Base-by-base conservation (phyloP, 2,888 invertebrate genomes). In the Drosophila macrospina region DNA sequence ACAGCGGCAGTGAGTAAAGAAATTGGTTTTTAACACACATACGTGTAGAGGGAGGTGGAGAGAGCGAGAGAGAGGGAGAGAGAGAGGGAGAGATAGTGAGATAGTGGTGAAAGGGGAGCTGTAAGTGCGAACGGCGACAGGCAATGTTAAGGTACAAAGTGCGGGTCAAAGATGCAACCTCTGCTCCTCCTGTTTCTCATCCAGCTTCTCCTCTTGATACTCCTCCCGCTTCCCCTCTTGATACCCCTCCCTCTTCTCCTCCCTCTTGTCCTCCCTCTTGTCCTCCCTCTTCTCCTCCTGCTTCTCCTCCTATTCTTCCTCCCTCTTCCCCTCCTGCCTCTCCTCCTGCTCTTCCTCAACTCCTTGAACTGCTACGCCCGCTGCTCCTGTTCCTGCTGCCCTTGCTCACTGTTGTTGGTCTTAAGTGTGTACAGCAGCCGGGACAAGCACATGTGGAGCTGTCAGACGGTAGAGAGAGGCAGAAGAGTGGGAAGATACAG, bases 21-120 rank as follows among this genome's bases (percentile, higher is more conserved):
- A 82, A 81, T 83, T 86, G 77, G 80, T 77, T 80, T 81, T 86
- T 68, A 81, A 76, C 73, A 62, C 63, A 74, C 59, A 32, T 4
- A 16, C 0, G 5, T 28, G 8, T 16, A 16, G 41, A 11, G 36
- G 5, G 30, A 4, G 6, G 6, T 5, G n/a, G 0, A 5, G n/a
- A 8, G 0, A 0, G 15, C 4, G 36, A 5, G 24, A 11, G 50
- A 1, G 2, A 20, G 0, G 1, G 7, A 13, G 15, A 37, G 48
- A 7, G 10, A 16, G n/a, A n/a, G n/a, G n/a, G n/a, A n/a, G n/a
- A n/a, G n/a, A n/a, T n/a, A n/a, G n/a, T n/a, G n/a, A n/a, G n/a
- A n/a, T n/a, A n/a, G n/a, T n/a, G n/a, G 15, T 13, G 36, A 13
- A 39, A 11, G 37, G 16, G 37, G 37, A 59, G 30, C 57, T 54